Conservation (phyloP, 2,113 vertebrate species). For the Varanus komodoensis region DNA sequence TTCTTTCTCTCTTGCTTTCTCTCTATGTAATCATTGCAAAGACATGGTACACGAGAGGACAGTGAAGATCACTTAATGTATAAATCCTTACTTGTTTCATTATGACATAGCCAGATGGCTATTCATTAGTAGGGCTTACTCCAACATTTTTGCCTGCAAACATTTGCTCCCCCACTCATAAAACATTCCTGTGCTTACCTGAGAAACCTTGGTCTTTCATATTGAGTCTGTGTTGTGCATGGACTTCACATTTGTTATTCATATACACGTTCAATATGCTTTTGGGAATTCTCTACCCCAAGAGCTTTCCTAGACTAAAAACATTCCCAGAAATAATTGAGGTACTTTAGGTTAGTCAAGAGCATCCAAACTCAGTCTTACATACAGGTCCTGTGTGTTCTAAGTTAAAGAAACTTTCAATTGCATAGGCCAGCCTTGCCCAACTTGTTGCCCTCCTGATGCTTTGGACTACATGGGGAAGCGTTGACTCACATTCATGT, state of each 20-base stretch:
- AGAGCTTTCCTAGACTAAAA: neutral
- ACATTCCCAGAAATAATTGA: neutral
- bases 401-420: neutral
- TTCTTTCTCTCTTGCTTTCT: too few relatives aligned
- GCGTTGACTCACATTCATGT: too few relatives aligned
- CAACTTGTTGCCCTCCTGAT: too few relatives aligned
- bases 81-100: neutral
- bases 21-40: neutral
- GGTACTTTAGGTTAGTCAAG: neutral
- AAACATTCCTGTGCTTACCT: constrained; percentile 4
- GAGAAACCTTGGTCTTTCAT: neutral
- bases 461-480: neutral
- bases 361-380: neutral
- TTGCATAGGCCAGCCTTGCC: neutral
- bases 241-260: neutral
- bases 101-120: neutral
- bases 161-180: too few relatives aligned
- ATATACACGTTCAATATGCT: neutral
- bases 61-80: neutral
- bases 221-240: neutral
- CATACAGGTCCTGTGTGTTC: neutral
- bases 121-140: neutral
- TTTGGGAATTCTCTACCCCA: neutral
- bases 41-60: neutral
- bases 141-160: neutral